Base-by-base conservation (phyloP, 2,113 vertebrate species). In the Phyllopteryx taeniolatus region DNA sequence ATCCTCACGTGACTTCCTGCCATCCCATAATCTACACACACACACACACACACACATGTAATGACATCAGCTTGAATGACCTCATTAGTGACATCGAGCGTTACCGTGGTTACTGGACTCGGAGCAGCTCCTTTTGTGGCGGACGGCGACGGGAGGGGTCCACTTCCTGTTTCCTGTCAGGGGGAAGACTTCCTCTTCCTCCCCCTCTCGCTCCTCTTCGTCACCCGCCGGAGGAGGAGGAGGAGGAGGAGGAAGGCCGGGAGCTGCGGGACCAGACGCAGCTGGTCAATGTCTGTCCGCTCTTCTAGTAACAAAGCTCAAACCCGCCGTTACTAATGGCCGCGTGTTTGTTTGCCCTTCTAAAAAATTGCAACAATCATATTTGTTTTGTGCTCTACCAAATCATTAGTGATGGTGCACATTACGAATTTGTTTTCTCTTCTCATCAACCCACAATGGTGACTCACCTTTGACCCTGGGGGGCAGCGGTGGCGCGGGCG, bases 391-490 rank as follows among this genome's bases (percentile, higher is more conserved):
- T 27, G 27, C 27, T 27, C 27, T 27, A 27, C 1, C 27, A 27
- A 27, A 27, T 27, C 27, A 27, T 27, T 27, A 27, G 27, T 27
- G 27, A 27, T 27, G 27, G 27, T 27, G 27, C 27, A 27, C 27
- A 27, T 27, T 27, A 27, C 27, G 27, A 27, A 27, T 44, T 12
- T 27, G 27, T 27, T 27, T 27, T 27, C 27, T 27, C 27, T 27
- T 27, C 27, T 27, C 27, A 27, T 27, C 1, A 39, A 39, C 4
- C 35, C 35, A 6, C 6, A 39, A 39, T 6, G 35, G 35, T 42
- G 64, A 4, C 56, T 85, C 31, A 87, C 86, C 88, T 88, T 88
- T 90, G 63, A 88, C 82, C 54, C 88, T 82, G 2, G 88, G 88
- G 1, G 87, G 88, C 66, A 90, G 80, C 0, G 87, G 88, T 5